Base-by-base conservation (phyloP, 2,797 vertebrate genomes). In the Kryptopterus vitreolus region DNA sequence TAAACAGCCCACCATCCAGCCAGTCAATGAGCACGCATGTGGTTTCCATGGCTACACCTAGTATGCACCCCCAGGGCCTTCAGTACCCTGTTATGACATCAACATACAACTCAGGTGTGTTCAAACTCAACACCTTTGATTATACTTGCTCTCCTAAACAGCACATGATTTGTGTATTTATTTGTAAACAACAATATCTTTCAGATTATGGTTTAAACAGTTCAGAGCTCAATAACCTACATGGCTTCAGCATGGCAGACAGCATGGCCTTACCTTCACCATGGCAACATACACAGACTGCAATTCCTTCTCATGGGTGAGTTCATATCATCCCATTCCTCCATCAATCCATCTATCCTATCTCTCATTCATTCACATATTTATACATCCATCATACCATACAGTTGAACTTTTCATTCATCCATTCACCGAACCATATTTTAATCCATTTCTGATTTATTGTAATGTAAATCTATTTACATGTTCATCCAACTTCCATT, bases 1-100 rank as follows among this genome's bases (percentile, higher is more conserved):
- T 95, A 89, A 95, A 90, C 88, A 94, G 92, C 86, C 95, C 94
- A 84, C 95, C 95, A 89, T 94, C 96, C 85, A 90, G 91, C 63
- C 96, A 97, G 81, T 88, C 95, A 75, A 91, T 97, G 33, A 95
- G 94, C 86, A 97, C 97, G 6, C 97, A 97, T 0, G 95, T 97
- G 85, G 96, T 98, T 85, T 97, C 96, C 15, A 95, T 97, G 88
- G 93, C 93, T 68, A 98, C 97, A 24, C 96, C 97, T 22, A 97
- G 96, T 84, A 89, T 98, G 89, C 90, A 94, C 33, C 95, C 94
- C 0, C 96, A 98, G 89, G 95, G 95, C 53, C 88, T 97, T 69
- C 92, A 94, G 53, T 98, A 97, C 85, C 94, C 95, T 0, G 89
- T 94, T 77, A 95, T 96, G 93, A 94, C 92, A 5, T 95, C 96